Evolutionary conservation across 2,888 invertebrate species (phyloP).

Genomic region (Lepidonotus clava): DNA sequence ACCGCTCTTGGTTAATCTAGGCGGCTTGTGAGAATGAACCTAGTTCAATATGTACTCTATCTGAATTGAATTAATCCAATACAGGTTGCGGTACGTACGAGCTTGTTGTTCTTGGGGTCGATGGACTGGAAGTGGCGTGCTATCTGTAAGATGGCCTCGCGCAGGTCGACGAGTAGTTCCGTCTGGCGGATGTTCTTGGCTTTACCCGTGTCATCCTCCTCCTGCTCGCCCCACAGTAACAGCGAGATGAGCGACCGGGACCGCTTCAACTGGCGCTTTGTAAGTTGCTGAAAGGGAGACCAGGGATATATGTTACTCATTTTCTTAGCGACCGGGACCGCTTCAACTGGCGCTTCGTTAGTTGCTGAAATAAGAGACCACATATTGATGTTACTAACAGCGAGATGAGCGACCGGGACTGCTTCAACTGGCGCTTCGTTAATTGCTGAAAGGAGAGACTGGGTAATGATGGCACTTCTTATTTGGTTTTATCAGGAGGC

Average conservation of each 20-base stretch:
- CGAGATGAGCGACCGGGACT: constrained; percentile 94
- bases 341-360: constrained; percentile 90
- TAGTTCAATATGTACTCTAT: too few species aligned
- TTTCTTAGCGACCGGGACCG: constrained; percentile 93
- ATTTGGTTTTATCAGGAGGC: too few species aligned
- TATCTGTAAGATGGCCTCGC: constrained; percentile 96
- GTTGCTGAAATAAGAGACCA: too few species aligned
- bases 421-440: constrained; percentile 91
- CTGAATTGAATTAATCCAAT: too few species aligned
- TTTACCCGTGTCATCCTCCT: constrained; percentile 84
- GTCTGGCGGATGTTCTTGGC: constrained; percentile 99
- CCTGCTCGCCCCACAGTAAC: constrained; percentile 83
- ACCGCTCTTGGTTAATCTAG: too few species aligned
- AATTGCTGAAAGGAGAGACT: constrained; percentile 79
- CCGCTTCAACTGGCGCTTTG: constrained; percentile 92
- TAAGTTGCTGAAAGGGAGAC: constrained; percentile 80
- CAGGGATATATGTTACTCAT: too few species aligned
- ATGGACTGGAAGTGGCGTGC: constrained; percentile 96
- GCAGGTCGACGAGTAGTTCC: constrained; percentile 97
- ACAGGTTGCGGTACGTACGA: too few species aligned
- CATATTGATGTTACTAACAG: too few species aligned
- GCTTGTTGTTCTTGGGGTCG: constrained; percentile 88
- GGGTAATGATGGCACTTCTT: too few species aligned
- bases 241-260: constrained; percentile 94
- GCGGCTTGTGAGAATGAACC: too few species aligned